Evolutionary conservation across 2,113 vertebrate species (phyloP).

Genomic region (Rhinichthys klamathensis): DNA sequence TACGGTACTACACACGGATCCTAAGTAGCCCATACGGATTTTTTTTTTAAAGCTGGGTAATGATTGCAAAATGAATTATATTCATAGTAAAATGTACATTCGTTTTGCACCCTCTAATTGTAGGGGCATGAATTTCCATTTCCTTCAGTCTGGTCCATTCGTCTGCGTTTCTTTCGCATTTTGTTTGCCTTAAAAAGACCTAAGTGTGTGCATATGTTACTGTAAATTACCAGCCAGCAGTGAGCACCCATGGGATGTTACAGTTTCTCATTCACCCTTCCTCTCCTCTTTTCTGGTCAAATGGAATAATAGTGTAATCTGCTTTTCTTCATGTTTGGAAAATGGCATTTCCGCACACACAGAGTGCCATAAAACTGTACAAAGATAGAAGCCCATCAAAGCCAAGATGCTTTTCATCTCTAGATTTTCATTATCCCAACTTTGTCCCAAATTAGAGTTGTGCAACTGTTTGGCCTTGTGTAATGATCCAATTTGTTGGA

Average conservation of each 20-base stretch:
- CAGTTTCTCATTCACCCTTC: neutral
- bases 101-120: neutral
- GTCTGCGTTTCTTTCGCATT: neutral
- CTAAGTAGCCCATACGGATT: too few species aligned
- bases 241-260: neutral
- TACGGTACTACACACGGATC: too few species aligned
- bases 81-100: neutral
- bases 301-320: constrained; percentile 41
- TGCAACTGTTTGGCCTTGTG: constrained; percentile 57
- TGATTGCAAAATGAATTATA: neutral
- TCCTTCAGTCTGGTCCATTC: neutral
- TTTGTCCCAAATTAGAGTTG: constrained; percentile 54
- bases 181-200: neutral
- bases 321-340: constrained; percentile 52
- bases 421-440: constrained; percentile 46
- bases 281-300: constrained; percentile 30
- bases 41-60: too few species aligned
- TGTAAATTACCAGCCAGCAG: neutral
- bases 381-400: constrained; percentile 45
- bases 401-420: constrained; percentile 54
- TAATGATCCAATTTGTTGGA: constrained; percentile 50
- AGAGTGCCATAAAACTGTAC: constrained; percentile 39
- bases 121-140: neutral
- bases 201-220: neutral
- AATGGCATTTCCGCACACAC: constrained; percentile 39